Evolutionary conservation across 1,140 invertebrate species (phyloP).

Genomic region (Halictus rubicundus): DNA sequence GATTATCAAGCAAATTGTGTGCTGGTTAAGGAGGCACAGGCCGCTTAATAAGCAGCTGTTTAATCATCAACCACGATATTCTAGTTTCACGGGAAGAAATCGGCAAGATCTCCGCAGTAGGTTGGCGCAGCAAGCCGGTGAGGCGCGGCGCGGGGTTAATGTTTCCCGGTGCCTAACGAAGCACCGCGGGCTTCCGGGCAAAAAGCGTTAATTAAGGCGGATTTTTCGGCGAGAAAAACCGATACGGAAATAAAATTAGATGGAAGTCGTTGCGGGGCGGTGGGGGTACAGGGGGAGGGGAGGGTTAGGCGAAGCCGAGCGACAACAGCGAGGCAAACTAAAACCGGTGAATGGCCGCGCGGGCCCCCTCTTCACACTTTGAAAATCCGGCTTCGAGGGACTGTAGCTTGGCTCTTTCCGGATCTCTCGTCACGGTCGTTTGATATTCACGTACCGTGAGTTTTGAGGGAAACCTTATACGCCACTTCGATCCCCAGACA

Average conservation of each 20-base stretch:
- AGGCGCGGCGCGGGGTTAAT: neutral
- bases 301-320: neutral
- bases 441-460: conserved; percentile 56
- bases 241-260: conserved; percentile 22
- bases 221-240: neutral
- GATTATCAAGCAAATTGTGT: neutral
- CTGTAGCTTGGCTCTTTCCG: conserved; percentile 33
- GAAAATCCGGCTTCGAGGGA: conserved; percentile 51
- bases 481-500: conserved; percentile 48
- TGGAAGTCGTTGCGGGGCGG: neutral
- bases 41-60: neutral
- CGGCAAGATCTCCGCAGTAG: neutral
- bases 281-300: neutral
- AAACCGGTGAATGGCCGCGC: neutral
- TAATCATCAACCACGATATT: neutral
- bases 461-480: conserved; percentile 50
- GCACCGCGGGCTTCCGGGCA: neutral
- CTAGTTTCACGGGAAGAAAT: neutral
- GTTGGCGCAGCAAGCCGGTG: too few species aligned
- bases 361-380: conserved; percentile 28
- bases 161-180: neutral
- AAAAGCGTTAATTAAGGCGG: conserved; percentile 5
- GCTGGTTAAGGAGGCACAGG: neutral
- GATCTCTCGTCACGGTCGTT: conserved; percentile 49
- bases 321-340: conserved; percentile 4